Base-by-base conservation (phyloP, 2,113 vertebrate species). In the Sceloporus tristichus region DNA sequence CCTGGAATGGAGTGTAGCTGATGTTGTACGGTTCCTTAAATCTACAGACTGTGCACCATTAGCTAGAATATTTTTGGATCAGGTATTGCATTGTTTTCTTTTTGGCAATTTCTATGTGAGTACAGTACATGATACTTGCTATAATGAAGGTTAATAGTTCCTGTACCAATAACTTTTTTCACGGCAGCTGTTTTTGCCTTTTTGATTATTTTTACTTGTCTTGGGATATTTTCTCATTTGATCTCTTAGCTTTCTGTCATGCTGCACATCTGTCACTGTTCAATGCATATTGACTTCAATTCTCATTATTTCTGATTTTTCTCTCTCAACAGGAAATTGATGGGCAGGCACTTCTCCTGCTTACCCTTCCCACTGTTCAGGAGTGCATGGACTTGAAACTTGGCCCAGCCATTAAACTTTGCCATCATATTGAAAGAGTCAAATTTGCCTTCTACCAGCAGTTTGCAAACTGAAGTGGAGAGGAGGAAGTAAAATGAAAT, bases 371-470 rank as follows among this genome's bases (percentile, higher is more conserved):
- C 14, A 99, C 99, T 0, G 98, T 99, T 90, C 99, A 99, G 95
- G 99, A 99, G 96, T 99, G 98, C 91, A 99, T 99, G 99, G 98
- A 99, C 96, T 97, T 99, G 95, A 99, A 99, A 95, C 95, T 99
- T 91, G 98, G 98, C 88, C 98, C 98, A 18, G 99, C 99, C 92
- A 99, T 99, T 94, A 99, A 99, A 96, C 97, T 99, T 92, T 99
- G 99, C 96, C 98, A 99, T 95, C 99, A 99, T 94, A 99, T 99
- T 42, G 99, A 99, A 94, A 97, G 98, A 93, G 98, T 99, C 94
- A 99, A 99, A 92, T 97, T 99, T 96, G 99, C 98, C 81, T 99
- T 99, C 96, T 99, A 99, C 97, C 98, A 99, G 94, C 98, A 99
- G 95, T 99, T 98, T 96, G 98, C 99, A 91, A 98, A 98, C 96